Base-by-base conservation (phyloP, 2,888 invertebrate species). In the Fabriciana adippe region DNA sequence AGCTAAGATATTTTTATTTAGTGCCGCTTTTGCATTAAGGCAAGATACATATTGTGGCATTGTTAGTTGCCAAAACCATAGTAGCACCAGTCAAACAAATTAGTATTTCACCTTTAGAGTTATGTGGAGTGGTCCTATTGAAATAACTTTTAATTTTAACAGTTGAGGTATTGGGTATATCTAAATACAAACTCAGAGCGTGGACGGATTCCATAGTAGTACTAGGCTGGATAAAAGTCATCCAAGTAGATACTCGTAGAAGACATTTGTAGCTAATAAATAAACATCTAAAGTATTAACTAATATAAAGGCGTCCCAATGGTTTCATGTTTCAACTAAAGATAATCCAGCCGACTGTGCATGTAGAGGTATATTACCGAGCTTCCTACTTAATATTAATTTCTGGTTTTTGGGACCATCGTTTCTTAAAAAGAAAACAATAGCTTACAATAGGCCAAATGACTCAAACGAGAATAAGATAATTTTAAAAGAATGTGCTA, bases 261-360 rank as follows among this genome's bases (percentile, higher is more conserved):
- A 75, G 55, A 74, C 74, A 0, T 79, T 77, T 56, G 68, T 80
- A 0, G 73, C 71, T 0, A 80, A 79, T 60, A 57, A 77, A 21
- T 21, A 21, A 3, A 75, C 75, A 0, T 71, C 74, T 0, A 73
- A 73, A 51, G 77, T 80, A 6, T 68, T 76, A 8, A 67, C 65
- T 1, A 47, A 48, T 2, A 41, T 75, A 41, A 55, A 73, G 14
- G 31, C 48, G 11, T 35, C 53, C 45, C 71, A 73, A 5, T 74
- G 78, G 78, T 72, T 65, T 21, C 75, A 78, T 57, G 74, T 78
- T 1, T 14, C 62, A 13, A 68, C 74, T 4, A 55, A 61, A 15
- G 50, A 50, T 8, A 50, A 50, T 50, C 50, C 50, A 50, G 50
- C 50, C 6, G 78, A 79, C 63, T 74, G 72, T 50, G 76, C 77